Conservation (phyloP, 2,797 vertebrate genomes). For the Neosilurus mollespiculum region DNA sequence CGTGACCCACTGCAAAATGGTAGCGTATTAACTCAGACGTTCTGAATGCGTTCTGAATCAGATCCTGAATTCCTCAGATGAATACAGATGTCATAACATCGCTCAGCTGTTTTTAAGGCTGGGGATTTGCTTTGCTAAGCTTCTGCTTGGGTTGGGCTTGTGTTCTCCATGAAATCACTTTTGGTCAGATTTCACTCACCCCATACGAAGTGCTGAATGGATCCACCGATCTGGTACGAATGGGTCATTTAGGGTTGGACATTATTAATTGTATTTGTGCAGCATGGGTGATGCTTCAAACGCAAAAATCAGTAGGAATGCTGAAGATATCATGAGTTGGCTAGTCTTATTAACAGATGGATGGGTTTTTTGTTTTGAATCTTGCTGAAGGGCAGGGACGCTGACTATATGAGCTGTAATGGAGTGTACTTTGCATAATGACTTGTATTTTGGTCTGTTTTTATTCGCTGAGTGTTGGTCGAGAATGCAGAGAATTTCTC, state of each 20-base stretch:
- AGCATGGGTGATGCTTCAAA: background rate
- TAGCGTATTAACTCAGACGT: slow-evolving; percentile 56
- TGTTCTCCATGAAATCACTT: slow-evolving; percentile 52
- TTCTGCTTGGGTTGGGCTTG: background rate
- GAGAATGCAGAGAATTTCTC: slow-evolving; percentile 6
- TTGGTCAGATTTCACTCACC: slow-evolving; percentile 55
- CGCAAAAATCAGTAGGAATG: background rate
- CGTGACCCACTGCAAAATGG: slow-evolving; percentile 61
- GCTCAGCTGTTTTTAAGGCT: slow-evolving; percentile 8
- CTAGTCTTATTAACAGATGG: slow-evolving; percentile 1
- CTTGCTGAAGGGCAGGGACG: background rate
- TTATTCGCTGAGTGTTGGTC: background rate
- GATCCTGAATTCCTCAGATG: slow-evolving; percentile 39
- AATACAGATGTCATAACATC: background rate
- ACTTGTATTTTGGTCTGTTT: background rate
- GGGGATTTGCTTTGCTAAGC: background rate
- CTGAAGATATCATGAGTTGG: background rate
- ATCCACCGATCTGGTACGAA: slow-evolving; percentile 57
- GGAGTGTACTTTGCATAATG: background rate
- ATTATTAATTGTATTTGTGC: slow-evolving; percentile 53
- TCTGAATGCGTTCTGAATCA: slow-evolving; percentile 27
- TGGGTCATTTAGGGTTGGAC: slow-evolving; percentile 71
- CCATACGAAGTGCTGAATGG: background rate
- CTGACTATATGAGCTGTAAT: background rate
- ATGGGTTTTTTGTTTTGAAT: background rate